A percentile compares a stretch with the other conserved stretches of the same genome.
phyloP scores from a whole-genome alignment of 2,113 vertebrate species.

The Craseonycteris thonglongyai region DNA sequence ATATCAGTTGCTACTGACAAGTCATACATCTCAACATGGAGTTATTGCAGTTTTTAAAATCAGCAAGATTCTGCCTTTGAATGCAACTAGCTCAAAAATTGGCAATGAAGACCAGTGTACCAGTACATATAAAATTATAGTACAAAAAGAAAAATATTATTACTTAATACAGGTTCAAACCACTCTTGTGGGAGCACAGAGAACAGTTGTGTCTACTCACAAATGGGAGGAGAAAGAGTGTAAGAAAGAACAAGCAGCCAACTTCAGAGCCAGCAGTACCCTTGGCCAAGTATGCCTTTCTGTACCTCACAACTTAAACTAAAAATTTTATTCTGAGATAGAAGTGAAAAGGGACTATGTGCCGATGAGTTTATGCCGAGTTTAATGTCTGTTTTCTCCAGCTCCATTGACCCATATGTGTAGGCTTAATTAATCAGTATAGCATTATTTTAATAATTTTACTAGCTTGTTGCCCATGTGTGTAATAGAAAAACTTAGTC shows the following conservation, averaged over 20 bases:
- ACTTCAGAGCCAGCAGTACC: background rate
- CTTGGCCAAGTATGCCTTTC: background rate
- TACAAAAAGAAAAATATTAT: background rate
- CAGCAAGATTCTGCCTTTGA: background rate
- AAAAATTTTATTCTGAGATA: background rate
- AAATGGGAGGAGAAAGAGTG: too few relatives aligned
- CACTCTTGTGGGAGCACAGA: background rate
- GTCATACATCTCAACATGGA: background rate
- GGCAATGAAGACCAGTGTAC: background rate
- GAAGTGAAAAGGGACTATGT: background rate
- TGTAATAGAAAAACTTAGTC: background rate
- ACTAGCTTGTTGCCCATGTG: background rate
- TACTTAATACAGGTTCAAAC: background rate
- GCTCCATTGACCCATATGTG: background rate
- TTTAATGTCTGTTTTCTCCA: background rate
- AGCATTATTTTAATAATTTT: background rate
- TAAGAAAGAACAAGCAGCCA: background rate
- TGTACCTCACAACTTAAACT: background rate
- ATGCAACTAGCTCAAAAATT: background rate
- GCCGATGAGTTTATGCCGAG: background rate
- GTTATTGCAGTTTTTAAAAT: background rate
- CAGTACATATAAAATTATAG: background rate
- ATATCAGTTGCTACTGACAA: background rate
- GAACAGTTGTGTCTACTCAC: background rate
- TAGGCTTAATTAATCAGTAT: background rate